phyloP scores from a whole-genome alignment of 2,113 vertebrate species.

The Hypomesus transpacificus region DNA sequence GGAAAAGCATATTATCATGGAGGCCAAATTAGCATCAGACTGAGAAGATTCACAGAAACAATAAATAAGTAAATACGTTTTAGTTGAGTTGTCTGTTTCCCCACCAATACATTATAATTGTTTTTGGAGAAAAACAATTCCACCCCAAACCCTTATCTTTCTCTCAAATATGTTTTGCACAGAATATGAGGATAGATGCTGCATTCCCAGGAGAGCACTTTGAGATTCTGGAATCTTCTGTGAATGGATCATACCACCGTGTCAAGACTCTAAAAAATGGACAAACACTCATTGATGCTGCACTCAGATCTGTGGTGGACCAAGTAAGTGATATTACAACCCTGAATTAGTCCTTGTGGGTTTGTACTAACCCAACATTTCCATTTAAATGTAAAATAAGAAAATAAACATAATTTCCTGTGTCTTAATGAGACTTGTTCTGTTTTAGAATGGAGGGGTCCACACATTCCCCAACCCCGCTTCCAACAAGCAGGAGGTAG shows the following conservation, averaged over 20 bases:
- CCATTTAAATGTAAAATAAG: not conserved
- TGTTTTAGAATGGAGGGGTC: constrained; percentile 77
- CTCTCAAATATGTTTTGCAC: constrained; percentile 23
- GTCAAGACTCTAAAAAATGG: constrained; percentile 78
- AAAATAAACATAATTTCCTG: not conserved
- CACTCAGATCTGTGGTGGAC: constrained; percentile 81
- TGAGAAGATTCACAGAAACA: not conserved
- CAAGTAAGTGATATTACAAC: constrained; percentile 68
- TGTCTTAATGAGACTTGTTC: constrained; percentile 24
- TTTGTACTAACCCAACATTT: not conserved
- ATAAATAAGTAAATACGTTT: no score
- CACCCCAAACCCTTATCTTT: no score
- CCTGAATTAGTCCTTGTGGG: not conserved
- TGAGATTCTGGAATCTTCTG: constrained; percentile 79
- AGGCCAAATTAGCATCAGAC: not conserved
- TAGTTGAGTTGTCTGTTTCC: no score
- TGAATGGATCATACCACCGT: constrained; percentile 86
- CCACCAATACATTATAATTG: no score
- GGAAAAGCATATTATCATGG: not conserved
- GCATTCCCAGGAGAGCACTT: constrained; percentile 79
- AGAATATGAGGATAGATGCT: constrained; percentile 84
- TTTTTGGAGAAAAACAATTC: no score
- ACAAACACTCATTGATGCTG: constrained; percentile 78
- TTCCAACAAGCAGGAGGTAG: constrained; percentile 89
- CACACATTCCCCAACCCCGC: constrained; percentile 76